Percentiles rank a stretch among this genome's conserved stretches.
Evolutionary conservation across 2,113 vertebrate genomes (phyloP).

Genomic region (Vidua chalybeata): DNA sequence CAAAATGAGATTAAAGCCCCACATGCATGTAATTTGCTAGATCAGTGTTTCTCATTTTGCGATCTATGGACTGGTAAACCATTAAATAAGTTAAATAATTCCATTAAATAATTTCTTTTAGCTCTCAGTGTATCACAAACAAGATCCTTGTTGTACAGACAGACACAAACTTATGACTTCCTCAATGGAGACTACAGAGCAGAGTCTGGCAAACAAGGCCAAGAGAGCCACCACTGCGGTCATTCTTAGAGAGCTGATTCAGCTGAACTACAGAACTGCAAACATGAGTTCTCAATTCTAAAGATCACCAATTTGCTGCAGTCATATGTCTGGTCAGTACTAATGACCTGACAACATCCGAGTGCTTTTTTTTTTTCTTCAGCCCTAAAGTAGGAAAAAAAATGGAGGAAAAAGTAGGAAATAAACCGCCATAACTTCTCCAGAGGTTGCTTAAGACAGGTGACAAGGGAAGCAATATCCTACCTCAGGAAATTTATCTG

Average conservation of each 20-base stretch:
- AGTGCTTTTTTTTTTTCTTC: background rate
- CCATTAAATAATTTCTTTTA: background rate
- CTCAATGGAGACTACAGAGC: background rate
- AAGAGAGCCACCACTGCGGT: background rate
- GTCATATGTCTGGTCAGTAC: background rate
- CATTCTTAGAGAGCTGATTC: background rate
- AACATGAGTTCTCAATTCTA: background rate
- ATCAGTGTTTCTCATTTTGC: background rate
- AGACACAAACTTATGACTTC: background rate
- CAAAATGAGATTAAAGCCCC: background rate
- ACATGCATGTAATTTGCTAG: background rate
- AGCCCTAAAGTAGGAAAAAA: background rate
- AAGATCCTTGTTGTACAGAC: background rate
- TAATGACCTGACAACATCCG: background rate
- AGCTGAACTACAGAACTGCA: background rate
- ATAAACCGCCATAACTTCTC: rapidly evolving
- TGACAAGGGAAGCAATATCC: background rate
- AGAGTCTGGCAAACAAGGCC: background rate
- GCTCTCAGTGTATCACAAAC: background rate
- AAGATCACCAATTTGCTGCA: background rate
- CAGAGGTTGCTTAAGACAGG: background rate
- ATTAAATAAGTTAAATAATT: background rate
- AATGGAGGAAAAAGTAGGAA: background rate
- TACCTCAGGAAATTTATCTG: background rate
- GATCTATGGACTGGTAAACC: background rate